These are phyloP conservation scores for Coecobrya sp. DNA, from an alignment of 2,888 invertebrate species.

Conservation along the genomic window DNA sequence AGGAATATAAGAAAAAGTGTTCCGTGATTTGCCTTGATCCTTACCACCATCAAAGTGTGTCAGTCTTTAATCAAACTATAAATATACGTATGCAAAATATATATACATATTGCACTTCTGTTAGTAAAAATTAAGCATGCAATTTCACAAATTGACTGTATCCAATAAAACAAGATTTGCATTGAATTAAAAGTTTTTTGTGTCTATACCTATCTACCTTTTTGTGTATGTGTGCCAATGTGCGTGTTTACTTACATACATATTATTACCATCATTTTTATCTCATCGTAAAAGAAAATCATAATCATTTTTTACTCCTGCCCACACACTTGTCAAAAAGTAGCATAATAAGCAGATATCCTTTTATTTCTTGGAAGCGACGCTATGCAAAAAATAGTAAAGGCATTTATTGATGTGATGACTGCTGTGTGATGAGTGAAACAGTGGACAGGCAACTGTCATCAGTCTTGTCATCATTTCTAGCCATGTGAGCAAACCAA, in stretches of 20 bases:
- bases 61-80: not conserved
- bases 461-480: not conserved
- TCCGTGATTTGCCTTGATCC: not conserved
- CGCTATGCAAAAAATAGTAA: not conserved
- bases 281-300: constrained; percentile 19
- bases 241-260: not conserved
- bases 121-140: constrained; percentile 5
- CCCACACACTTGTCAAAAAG: constrained; percentile 47
- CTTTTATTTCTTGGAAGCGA: constrained; percentile 19
- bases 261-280: not conserved
- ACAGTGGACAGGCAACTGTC: constrained; percentile 56
- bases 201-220: not conserved
- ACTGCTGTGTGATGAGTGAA: constrained; percentile 49
- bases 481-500: not conserved
- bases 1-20: not conserved
- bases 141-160: not conserved
- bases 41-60: not conserved
- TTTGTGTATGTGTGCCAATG: not conserved
- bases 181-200: not conserved
- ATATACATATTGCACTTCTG: no score
- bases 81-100: no score
- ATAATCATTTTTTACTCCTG: constrained; percentile 1
- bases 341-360: not conserved
- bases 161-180: not conserved
- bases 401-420: not conserved